Conservation (phyloP, 2,113 vertebrate genomes). For the Mesocricetus auratus region DNA sequence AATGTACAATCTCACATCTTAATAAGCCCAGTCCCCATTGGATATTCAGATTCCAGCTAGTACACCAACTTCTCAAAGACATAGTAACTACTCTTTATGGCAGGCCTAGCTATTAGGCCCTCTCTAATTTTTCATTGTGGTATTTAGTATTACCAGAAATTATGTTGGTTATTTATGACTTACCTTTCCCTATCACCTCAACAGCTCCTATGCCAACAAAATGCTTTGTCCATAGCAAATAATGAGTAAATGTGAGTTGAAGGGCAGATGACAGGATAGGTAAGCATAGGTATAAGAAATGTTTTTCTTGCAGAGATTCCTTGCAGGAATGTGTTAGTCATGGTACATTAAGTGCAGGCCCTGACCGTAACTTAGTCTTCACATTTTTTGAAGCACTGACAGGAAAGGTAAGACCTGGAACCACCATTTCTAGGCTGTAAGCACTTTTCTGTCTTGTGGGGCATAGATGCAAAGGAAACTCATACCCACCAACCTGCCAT, state of each 20-base stretch:
- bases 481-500: conserved; percentile 11
- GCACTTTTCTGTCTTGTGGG: conserved; percentile 14
- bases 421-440: conserved; percentile 42
- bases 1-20: neutral
- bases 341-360: neutral
- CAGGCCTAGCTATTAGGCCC: neutral
- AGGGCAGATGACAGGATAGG: conserved; percentile 23
- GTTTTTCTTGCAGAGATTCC: conserved; percentile 34
- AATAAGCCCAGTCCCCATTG: neutral
- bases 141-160: neutral
- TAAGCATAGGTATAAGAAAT: neutral
- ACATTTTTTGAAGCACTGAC: conserved; percentile 57
- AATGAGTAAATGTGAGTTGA: neutral
- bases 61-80: neutral
- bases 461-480: neutral
- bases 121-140: neutral
- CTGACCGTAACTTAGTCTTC: conserved; percentile 57
- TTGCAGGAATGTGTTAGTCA: neutral
- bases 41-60: conserved; percentile 2
- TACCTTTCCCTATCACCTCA: conserved; percentile 9
- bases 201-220: neutral
- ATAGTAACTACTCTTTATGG: neutral
- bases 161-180: neutral
- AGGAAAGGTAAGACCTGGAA: conserved; percentile 61
- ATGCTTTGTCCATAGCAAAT: neutral